Base-by-base conservation (phyloP, 1,140 invertebrate species). In the Drosophila lacteicornis region DNA sequence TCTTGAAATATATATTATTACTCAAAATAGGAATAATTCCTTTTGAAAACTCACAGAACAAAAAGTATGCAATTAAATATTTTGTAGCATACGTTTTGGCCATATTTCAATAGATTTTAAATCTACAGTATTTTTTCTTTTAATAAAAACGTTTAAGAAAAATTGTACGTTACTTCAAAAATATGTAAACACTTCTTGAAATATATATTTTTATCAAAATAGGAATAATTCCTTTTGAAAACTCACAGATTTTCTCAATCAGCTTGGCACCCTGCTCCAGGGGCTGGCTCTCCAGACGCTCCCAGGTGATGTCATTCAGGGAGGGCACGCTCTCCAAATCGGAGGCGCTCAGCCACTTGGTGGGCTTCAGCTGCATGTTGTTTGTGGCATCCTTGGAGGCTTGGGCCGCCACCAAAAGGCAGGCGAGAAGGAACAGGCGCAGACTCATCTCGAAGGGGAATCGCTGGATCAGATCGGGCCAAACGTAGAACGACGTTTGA, bases 321-420 rank as follows among this genome's bases (percentile, higher is more conserved):
- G 91, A 86, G 30, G 91, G 91, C 75, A 86, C 38, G 7, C 43
- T 78, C 60, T 91, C 79, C 73, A 92, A 45, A n/a, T 92, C 87
- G 27, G 46, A 55, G 51, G 70, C 3, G 50, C 19, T 75, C 27
- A 90, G 50, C 91, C 91, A 92, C 51, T 85, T 62, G n/a, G 71
- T 63, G n/a, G 91, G 82, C 66, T 90, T 92, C 70, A 92, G 66
- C 36, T 58, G 69, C n/a, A 27, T 36, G 17, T 46, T 49, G 17
- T 25, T 49, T 33, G 61, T 57, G 45, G 22, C 46, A 46, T 79
- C 78, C 74, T 88, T 90, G 57, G 53, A 45, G 84, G 84, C 84
- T 46, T 62, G 67, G 47, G 71, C 68, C 22, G 55, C 77, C 40
- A 69, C 82, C 59, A 83, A 13, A 3, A 92, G 84, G 78, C 87